These are phyloP conservation scores for Sinohyriopsis cumingii DNA, from an alignment of 2,888 invertebrate genomes.

Conservation along the genomic window DNA sequence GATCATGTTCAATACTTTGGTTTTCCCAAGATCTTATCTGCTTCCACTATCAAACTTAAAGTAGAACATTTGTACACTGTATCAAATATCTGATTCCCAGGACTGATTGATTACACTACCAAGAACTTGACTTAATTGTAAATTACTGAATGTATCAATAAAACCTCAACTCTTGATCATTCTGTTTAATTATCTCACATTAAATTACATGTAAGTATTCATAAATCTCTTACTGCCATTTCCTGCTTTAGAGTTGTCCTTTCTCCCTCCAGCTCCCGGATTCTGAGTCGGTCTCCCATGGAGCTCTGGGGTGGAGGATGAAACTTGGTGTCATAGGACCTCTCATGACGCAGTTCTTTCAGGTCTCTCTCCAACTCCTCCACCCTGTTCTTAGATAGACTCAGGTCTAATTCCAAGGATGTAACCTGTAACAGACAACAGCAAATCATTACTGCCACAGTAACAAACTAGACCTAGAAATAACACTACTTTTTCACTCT, in stretches of 20 bases:
- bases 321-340: not conserved
- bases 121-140: too few relatives aligned
- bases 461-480: too few relatives aligned
- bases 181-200: too few relatives aligned
- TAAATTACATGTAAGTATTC: not conserved
- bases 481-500: too few relatives aligned
- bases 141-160: too few relatives aligned
- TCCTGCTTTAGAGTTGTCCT: conserved; percentile 48
- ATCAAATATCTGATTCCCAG: too few relatives aligned
- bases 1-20: not conserved
- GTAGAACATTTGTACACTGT: too few relatives aligned
- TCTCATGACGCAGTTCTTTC: conserved; percentile 14
- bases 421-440: conserved; percentile 39
- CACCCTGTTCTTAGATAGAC: conserved; percentile 44
- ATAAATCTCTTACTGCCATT: conserved; percentile 43
- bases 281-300: conserved; percentile 31
- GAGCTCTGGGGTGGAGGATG: conserved; percentile 3
- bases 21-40: too few relatives aligned
- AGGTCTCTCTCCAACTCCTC: conserved; percentile 44
- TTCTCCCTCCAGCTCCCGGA: conserved; percentile 49
- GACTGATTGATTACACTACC: too few relatives aligned
- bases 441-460: too few relatives aligned
- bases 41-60: too few relatives aligned
- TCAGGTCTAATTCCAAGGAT: conserved; percentile 47
- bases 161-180: too few relatives aligned